A percentile compares a stretch with the other conserved stretches of the same genome.
Evolutionary conservation across 2,113 vertebrate genomes (phyloP).

Genomic region (Petrocephalus microphthalmus): DNA sequence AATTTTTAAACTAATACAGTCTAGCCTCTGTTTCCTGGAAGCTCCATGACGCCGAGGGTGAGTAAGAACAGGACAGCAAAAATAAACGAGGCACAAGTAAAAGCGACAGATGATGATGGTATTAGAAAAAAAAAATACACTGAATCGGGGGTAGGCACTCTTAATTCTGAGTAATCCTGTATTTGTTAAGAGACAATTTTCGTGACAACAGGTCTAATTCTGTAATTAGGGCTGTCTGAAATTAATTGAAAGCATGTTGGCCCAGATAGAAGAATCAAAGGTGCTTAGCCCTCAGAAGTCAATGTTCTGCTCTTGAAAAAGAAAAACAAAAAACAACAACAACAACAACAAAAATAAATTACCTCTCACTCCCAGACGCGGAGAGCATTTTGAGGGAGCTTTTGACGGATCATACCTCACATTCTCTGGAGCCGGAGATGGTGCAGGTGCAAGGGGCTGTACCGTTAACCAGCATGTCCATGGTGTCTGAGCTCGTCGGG

Average conservation of each 20-base stretch:
- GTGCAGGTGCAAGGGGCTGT: conserved; percentile 89
- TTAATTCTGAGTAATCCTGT: neutral
- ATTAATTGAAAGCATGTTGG: neutral
- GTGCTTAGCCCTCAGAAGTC: conserved; percentile 11
- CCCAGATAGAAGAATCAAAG: neutral
- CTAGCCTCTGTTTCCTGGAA: neutral
- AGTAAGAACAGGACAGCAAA: neutral
- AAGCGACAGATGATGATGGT: neutral
- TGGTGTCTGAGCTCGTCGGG: conserved; percentile 87
- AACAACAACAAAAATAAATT: conserved; percentile 54
- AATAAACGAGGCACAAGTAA: neutral
- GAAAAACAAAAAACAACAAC: neutral
- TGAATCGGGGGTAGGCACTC: conserved; percentile 17
- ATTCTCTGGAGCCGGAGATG: conserved; percentile 94
- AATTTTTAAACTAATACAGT: neutral
- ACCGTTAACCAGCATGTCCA: conserved; percentile 88
- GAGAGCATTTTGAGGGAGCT: conserved; percentile 64
- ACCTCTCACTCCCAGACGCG: conserved; percentile 75
- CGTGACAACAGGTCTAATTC: neutral
- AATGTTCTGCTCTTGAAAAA: neutral
- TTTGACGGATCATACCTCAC: conserved; percentile 82
- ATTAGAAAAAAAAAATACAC: neutral
- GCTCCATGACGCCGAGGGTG: neutral
- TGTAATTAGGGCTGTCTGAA: conserved; percentile 1
- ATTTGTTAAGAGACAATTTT: neutral